phyloP scores from a whole-genome alignment of 2,113 vertebrate genomes.

The Columbina picui region DNA sequence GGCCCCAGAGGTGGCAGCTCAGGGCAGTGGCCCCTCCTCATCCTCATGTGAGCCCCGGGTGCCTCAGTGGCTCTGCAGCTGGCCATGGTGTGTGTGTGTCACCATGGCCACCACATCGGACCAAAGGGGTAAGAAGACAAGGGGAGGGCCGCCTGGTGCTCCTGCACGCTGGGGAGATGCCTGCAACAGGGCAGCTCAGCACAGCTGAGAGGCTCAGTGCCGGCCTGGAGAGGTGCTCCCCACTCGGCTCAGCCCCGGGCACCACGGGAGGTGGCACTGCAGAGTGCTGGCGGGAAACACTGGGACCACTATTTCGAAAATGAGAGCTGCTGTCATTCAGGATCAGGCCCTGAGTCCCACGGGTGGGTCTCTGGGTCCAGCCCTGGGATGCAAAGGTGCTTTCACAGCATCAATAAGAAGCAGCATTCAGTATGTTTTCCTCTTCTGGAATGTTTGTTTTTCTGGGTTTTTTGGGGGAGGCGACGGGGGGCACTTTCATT shows the following conservation, averaged over 20 bases:
- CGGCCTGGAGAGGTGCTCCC: not conserved
- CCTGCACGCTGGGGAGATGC: not conserved
- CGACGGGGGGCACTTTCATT: not conserved
- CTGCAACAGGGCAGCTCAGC: not conserved
- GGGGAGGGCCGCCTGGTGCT: not conserved
- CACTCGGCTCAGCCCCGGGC: fast-evolving
- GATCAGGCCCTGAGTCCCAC: not conserved
- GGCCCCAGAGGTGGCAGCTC: not conserved
- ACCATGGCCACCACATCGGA: fast-evolving
- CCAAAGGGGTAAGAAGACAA: not conserved
- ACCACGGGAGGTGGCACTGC: not conserved
- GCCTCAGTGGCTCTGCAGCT: fast-evolving
- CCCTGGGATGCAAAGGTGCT: not conserved
- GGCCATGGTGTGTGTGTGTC: not conserved
- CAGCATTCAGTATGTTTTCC: not conserved
- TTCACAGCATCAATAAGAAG: constrained; percentile 11
- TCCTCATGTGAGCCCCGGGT: not conserved
- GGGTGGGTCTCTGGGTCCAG: not conserved
- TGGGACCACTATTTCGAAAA: not conserved
- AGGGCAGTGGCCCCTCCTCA: fast-evolving
- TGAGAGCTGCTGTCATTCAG: not conserved
- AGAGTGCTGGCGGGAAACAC: not conserved
- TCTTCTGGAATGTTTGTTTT: not conserved
- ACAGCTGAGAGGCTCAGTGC: not conserved
- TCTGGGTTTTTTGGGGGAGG: too few species aligned